These are phyloP conservation scores for Cyrtodaria siliqua DNA, from an alignment of 2,888 invertebrate species.

Conservation along the genomic window DNA sequence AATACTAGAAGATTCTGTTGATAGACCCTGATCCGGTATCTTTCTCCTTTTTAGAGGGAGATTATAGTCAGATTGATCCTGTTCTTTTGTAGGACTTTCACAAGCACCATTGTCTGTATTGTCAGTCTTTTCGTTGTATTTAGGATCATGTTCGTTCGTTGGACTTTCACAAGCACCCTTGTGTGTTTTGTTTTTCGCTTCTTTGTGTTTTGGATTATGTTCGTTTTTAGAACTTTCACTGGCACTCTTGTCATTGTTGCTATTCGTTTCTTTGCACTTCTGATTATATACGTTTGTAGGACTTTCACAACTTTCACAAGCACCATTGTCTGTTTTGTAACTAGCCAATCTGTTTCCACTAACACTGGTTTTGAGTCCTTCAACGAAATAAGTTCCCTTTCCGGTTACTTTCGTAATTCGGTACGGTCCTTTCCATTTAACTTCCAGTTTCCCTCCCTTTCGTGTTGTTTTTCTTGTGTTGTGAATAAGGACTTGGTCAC, in stretches of 20 bases:
- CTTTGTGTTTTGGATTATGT: too few relatives aligned
- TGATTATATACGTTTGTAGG: too few relatives aligned
- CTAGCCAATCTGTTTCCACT: slow-evolving; percentile 14
- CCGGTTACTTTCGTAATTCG: slow-evolving; percentile 14
- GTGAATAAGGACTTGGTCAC: slow-evolving; percentile 28
- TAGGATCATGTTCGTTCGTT: not conserved
- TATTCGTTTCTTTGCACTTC: too few relatives aligned
- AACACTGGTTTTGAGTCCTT: slow-evolving; percentile 16
- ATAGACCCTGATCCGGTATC: slow-evolving; percentile 1
- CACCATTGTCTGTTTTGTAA: slow-evolving; percentile 3
- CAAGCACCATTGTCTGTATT: slow-evolving; percentile 5
- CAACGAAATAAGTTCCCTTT: slow-evolving; percentile 11
- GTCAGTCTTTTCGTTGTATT: not conserved
- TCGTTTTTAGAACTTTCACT: slow-evolving; percentile 1
- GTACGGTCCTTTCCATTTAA: slow-evolving; percentile 16
- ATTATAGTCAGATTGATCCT: slow-evolving; percentile 12
- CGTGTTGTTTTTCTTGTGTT: slow-evolving; percentile 17
- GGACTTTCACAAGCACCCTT: not conserved
- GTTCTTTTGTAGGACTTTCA: slow-evolving; percentile 10
- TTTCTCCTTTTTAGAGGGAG: slow-evolving; percentile 13
- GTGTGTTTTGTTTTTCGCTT: not conserved
- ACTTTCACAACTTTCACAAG: slow-evolving; percentile 16
- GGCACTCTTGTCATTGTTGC: not conserved
- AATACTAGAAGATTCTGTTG: slow-evolving; percentile 2
- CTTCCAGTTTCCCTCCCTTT: slow-evolving; percentile 1